Evolutionary conservation across 2,113 vertebrate genomes (phyloP), one percentile per base, ranked within the genome.

Genomic region (Salvelinus alpinus): DNA sequence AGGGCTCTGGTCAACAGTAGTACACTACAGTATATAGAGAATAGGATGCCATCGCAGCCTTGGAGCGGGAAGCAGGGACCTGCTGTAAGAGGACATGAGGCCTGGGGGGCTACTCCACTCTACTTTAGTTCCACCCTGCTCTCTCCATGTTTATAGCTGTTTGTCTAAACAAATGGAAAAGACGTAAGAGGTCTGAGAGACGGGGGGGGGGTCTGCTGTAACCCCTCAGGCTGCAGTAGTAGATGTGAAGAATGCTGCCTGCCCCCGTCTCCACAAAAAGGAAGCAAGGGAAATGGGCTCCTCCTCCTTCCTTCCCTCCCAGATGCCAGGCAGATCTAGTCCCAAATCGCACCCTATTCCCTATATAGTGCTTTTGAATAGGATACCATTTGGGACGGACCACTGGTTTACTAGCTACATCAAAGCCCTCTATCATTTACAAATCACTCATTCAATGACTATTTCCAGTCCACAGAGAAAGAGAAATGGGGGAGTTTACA

Each of bases 131-230:
- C 75, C 77, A 80, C 78, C 65, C 72, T 78, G 81, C 38, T 38
- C 38, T 38, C 38, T 38, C 2, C 88, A 84, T 87, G 86, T 90
- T 91, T 91, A 9, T 76, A 71, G 72, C 77, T 88, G 86, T 88
- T 89, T 92, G 86, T 90, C 88, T 90, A 91, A 92, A 93, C 88
- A 91, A 83, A 84, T 88, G 82, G 5, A 5, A 89, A 89, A 91
- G 89, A 80, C 72, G 72, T 83, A 82, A 82, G 82, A 80, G 79
- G 85, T 90, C 80, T 85, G 83, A 85, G 78, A 84, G 82, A 89
- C 82, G 85, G 82, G 80, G 80, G 73, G 31, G 29, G 29, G 4
- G 29, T 5, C 31, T 31, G 31, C 31, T 31, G 31, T 31, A 5
- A 31, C 38, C 86, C 87, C 88, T 85, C 82, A 85, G 90, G 86